These are phyloP conservation scores for Sturnus vulgaris DNA, from an alignment of 2,113 vertebrate species.

Conservation along the genomic window DNA sequence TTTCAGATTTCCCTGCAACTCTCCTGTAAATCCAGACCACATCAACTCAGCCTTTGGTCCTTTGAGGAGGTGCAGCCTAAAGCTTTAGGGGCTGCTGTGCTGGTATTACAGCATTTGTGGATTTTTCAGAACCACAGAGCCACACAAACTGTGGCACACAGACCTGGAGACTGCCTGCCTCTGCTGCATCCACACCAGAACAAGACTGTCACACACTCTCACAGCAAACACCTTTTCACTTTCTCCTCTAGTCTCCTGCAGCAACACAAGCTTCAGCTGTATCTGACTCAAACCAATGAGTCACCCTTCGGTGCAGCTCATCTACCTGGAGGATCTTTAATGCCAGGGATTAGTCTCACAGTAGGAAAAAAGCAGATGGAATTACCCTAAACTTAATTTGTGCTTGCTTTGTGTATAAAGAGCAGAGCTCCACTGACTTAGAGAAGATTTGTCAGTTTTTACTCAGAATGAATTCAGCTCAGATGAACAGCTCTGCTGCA, in stretches of 20 bases:
- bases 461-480: background rate
- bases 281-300: background rate
- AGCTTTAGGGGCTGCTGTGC: background rate
- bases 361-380: background rate
- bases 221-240: background rate
- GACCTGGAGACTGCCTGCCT: background rate
- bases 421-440: background rate
- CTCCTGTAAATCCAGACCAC: background rate
- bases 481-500: background rate
- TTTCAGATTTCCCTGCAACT: background rate
- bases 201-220: accelerated
- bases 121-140: background rate
- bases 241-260: background rate
- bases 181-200: background rate
- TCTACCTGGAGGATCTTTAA: background rate
- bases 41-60: background rate
- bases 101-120: accelerated
- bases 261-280: background rate
- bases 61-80: background rate
- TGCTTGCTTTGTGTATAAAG: background rate
- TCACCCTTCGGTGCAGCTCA: background rate
- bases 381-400: background rate
- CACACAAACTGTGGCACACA: accelerated
- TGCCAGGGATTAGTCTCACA: background rate
- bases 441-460: background rate